Percentiles rank a stretch among this genome's conserved stretches.
These are phyloP conservation scores for Drosophila differens DNA, from an alignment of 2,888 invertebrate species.

Conservation along the genomic window DNA sequence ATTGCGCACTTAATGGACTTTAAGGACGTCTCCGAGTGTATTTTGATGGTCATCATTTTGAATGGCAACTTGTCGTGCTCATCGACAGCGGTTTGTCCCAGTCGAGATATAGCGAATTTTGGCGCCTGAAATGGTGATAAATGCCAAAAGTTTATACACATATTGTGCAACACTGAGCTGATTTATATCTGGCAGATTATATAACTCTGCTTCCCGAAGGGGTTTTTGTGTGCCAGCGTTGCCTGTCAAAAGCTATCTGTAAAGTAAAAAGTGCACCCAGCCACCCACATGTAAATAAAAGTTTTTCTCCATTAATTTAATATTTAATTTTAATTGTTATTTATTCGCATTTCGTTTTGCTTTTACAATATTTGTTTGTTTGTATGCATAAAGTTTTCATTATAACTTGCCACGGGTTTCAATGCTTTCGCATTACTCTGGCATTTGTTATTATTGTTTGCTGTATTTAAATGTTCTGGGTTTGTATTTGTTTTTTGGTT, in stretches of 20 bases:
- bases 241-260: background rate
- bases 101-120: background rate
- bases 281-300: constrained; percentile 29
- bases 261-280: background rate
- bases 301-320: constrained; percentile 61
- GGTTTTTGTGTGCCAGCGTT: background rate
- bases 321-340: constrained; percentile 79
- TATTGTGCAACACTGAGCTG: background rate
- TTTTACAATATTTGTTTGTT: constrained; percentile 71
- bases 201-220: background rate
- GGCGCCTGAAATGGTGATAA: constrained; percentile 20
- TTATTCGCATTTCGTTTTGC: constrained; percentile 75
- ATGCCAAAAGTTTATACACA: constrained; percentile 15
- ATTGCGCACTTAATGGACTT: background rate
- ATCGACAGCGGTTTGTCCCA: background rate
- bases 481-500: background rate
- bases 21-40: background rate
- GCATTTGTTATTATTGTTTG: constrained; percentile 63
- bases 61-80: background rate
- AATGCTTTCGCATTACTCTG: constrained; percentile 54
- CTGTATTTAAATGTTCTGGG: constrained; percentile 53
- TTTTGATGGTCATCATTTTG: background rate
- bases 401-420: constrained; percentile 48
- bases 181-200: constrained; percentile 9
- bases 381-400: constrained; percentile 70